phyloP scores from a whole-genome alignment of 2,113 vertebrate genomes.

The Dunckerocampus dactyliophorus region DNA sequence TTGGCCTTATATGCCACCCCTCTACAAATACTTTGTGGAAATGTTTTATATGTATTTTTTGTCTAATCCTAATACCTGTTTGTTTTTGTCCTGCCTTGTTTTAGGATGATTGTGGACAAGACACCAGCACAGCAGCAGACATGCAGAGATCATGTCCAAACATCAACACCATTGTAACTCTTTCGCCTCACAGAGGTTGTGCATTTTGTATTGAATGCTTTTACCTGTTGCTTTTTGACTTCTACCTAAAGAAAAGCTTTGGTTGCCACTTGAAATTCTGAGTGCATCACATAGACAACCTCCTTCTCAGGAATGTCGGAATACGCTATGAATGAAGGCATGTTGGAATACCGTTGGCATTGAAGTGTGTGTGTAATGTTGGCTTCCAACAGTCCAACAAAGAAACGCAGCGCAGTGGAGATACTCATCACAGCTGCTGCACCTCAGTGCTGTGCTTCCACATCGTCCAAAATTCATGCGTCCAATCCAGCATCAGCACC shows the following conservation, averaged over 20 bases:
- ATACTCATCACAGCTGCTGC: slow-evolving; percentile 34
- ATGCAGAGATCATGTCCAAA: slow-evolving; percentile 6
- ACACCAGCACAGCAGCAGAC: slow-evolving; percentile 10
- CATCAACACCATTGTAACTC: not conserved
- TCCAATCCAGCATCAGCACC: slow-evolving; percentile 3
- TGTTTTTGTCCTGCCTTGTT: slow-evolving; percentile 15
- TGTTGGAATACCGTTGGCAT: too few species aligned
- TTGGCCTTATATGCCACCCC: too few species aligned
- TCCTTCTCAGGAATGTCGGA: too few species aligned
- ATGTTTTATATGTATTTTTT: too few species aligned
- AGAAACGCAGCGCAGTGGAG: slow-evolving; percentile 2
- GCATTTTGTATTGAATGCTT: not conserved
- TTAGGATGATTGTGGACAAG: slow-evolving; percentile 34
- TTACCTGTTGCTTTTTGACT: slow-evolving; percentile 1
- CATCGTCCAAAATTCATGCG: slow-evolving; percentile 1
- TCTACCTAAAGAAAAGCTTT: not conserved
- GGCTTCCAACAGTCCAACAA: slow-evolving; percentile 12
- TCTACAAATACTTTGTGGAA: too few species aligned
- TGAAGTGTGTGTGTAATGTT: not conserved
- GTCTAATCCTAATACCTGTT: not conserved
- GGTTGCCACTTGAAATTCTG: not conserved
- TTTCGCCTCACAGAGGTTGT: slow-evolving; percentile 14
- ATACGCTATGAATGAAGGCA: too few species aligned
- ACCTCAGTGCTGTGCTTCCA: slow-evolving; percentile 28
- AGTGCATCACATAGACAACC: too few species aligned